Conservation (phyloP, 2,113 vertebrate genomes). For the Oxyruncus cristatus region DNA sequence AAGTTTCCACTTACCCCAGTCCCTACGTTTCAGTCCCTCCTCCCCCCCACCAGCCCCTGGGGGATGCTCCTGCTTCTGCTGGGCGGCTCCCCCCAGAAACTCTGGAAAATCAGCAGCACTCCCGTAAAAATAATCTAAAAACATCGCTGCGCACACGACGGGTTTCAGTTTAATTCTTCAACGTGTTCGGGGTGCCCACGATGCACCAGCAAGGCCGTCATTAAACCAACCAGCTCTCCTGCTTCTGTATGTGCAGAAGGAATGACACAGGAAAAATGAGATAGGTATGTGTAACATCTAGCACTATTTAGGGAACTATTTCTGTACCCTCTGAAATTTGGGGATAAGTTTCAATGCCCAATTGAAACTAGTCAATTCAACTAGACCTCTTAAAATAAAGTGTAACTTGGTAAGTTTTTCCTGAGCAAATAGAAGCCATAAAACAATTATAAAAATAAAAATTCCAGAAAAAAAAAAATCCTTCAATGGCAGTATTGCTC, state of each 20-base stretch:
- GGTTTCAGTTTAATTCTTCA: not conserved
- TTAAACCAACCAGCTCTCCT: not conserved
- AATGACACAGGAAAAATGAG: not conserved
- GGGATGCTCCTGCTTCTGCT: not conserved
- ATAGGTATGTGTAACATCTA: not conserved
- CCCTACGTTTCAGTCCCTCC: not conserved
- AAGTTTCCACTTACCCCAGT: not conserved
- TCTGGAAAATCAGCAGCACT: not conserved
- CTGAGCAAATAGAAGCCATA: not conserved
- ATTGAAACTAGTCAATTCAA: not conserved
- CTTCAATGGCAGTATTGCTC: not conserved
- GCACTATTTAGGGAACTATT: not conserved
- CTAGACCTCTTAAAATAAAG: not conserved
- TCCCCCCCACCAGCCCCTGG: not conserved
- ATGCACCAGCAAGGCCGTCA: fast-evolving
- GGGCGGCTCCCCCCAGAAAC: not conserved
- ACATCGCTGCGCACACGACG: not conserved
- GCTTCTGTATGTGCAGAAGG: not conserved
- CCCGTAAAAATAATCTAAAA: not conserved
- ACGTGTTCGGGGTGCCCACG: not conserved
- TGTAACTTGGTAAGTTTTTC: not conserved
- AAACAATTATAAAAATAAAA: not conserved
- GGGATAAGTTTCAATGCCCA: not conserved
- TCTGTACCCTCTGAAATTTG: not conserved
- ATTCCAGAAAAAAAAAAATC: not conserved